Conservation (phyloP, 2,888 invertebrate species). For the Strigamia transsilvanica region DNA sequence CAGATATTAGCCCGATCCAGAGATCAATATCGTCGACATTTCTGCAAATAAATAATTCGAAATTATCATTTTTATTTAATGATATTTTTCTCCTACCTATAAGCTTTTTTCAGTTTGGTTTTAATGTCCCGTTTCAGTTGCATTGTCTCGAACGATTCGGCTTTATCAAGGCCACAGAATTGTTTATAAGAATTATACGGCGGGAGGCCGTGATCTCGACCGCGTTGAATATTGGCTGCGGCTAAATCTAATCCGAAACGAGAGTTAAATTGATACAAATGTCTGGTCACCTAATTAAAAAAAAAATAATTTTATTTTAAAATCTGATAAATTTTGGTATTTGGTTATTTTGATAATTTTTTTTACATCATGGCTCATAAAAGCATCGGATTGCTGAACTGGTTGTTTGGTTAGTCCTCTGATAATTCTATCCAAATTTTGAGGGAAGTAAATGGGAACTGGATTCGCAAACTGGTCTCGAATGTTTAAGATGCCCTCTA, state of each 20-base stretch:
- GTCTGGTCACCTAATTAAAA: slow-evolving; percentile 56
- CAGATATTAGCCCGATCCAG: slow-evolving; percentile 61
- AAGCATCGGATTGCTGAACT: slow-evolving; percentile 18
- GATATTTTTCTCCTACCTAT: background rate
- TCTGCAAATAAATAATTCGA: slow-evolving; percentile 57
- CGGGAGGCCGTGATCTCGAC: slow-evolving; percentile 60
- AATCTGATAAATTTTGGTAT: background rate
- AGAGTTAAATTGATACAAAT: slow-evolving; percentile 56
- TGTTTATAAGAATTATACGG: slow-evolving; percentile 62
- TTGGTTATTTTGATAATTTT: background rate
- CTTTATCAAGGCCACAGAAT: slow-evolving; percentile 60
- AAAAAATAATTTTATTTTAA: slow-evolving; percentile 11
- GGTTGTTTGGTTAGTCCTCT: slow-evolving; percentile 51
- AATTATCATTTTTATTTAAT: background rate
- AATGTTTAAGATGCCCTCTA: slow-evolving; percentile 31
- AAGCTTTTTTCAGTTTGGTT: background rate
- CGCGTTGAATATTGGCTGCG: slow-evolving; percentile 60
- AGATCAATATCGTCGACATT: slow-evolving; percentile 63
- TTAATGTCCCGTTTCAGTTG: background rate
- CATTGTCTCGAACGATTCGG: slow-evolving; percentile 70
- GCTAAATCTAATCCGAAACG: slow-evolving; percentile 60
- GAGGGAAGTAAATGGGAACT: slow-evolving; percentile 49
- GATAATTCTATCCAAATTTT: slow-evolving; percentile 46
- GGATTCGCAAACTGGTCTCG: slow-evolving; percentile 55
- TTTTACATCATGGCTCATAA: slow-evolving; percentile 45